Percentiles rank a stretch among this genome's conserved stretches.
Conservation (phyloP, 53 echinoderm and acorn worm species). For the Temnopleurus reevesii region DNA sequence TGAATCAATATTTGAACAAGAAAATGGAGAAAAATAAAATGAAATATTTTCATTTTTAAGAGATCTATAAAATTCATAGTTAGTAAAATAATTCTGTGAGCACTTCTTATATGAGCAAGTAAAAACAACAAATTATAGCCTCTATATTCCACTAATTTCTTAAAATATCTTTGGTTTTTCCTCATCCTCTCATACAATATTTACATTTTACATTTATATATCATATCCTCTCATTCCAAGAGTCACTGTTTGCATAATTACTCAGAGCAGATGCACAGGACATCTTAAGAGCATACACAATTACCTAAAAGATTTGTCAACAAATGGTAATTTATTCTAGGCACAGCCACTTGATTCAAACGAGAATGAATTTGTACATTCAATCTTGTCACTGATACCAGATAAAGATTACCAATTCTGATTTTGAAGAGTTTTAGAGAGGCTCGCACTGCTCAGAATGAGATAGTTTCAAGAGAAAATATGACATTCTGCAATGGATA, state of each 20-base stretch:
- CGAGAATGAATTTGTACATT: conserved; percentile 18
- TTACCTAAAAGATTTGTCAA: background rate
- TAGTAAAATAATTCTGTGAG: too few relatives aligned
- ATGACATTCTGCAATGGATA: background rate
- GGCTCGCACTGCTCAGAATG: background rate
- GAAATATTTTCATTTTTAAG: too few relatives aligned
- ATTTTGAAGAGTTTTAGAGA: background rate
- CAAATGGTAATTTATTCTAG: conserved; percentile 14
- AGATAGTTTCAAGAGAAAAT: background rate
- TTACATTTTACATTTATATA: too few relatives aligned
- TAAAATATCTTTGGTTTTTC: too few relatives aligned
- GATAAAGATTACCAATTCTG: conserved; percentile 19
- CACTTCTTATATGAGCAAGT: too few relatives aligned
- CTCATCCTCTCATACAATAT: too few relatives aligned
- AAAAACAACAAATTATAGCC: too few relatives aligned
- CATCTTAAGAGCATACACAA: background rate
- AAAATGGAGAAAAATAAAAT: background rate
- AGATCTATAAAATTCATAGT: too few relatives aligned
- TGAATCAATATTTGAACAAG: background rate
- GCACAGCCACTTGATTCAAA: background rate
- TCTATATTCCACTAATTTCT: too few relatives aligned
- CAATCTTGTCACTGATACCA: conserved; percentile 33
- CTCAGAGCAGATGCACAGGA: background rate
- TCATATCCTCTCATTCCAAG: background rate
- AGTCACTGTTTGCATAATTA: background rate